Evolutionary conservation across 2,888 invertebrate species (phyloP), one percentile per base, ranked within the genome.

Genomic region (Schizotus pectinicornis): DNA sequence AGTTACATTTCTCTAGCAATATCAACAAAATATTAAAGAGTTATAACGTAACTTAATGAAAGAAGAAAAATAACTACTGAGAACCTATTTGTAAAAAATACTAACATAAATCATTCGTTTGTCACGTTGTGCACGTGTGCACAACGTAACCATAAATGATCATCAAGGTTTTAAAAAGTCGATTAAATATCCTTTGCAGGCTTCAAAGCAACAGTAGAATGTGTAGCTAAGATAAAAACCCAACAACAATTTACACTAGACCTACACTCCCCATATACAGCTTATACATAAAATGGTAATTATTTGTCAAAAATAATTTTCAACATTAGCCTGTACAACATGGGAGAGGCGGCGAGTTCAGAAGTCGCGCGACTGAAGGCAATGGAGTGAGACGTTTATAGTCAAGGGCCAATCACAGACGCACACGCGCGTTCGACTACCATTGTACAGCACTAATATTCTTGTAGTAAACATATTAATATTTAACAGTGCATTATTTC

Each of bases 241-340:
- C 77, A 78, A 77, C 75, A 77, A 77, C 70, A 74, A 75, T 75
- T 72, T 78, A 77, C 74, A 77, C 74, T 77, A 78, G 68, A 75
- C 71, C 78, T 78, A 77, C 70, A 72, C 73, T 76, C 74, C 75
- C 76, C 68, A 73, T 77, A 77, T 77, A 77, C 76, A 76, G 71
- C 76, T 78, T 78, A 79, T 75, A 77, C 70, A 74, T 73, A 73
- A 72, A 74, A 74, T 78, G 77, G 78, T 78, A 77, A 77, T 78
- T 75, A 77, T 77, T 76, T 77, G 78, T 78, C 77, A 78, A 79
- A 78, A 79, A 79, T 78, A 77, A 78, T 75, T 73, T 78, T 73
- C 70, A 77, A 76, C 71, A 69, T 75, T 77, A 78, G 78, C 74
- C 78, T 78, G 76, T 78, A 78, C 78, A 77, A 76, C 70, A 72